Evolutionary conservation across 1,140 invertebrate genomes (phyloP).

Genomic region (Orussus abietinus): DNA sequence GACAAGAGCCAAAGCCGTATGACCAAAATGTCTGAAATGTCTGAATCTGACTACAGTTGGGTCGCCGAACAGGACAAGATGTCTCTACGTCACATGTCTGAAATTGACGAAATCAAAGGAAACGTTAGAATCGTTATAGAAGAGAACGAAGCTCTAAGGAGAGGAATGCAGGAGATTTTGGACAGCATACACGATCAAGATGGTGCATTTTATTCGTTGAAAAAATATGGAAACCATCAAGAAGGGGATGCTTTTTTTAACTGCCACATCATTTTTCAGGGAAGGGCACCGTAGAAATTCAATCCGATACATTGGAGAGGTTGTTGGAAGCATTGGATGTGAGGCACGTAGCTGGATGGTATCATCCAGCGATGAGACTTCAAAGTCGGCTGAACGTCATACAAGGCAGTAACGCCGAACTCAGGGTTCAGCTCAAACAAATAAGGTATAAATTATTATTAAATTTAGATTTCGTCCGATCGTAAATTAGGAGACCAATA

Average conservation of each 20-base stretch:
- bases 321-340: constrained; percentile 64
- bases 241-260: too few species aligned
- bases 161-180: constrained; percentile 66
- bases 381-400: constrained; percentile 63
- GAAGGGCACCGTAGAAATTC: constrained; percentile 50
- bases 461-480: too few species aligned
- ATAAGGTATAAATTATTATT: constrained; percentile 37
- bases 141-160: constrained; percentile 69
- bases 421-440: constrained; percentile 54
- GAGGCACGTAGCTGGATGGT: constrained; percentile 69
- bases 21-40: constrained; percentile 16
- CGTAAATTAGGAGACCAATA: too few species aligned
- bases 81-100: constrained; percentile 17
- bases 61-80: constrained; percentile 15
- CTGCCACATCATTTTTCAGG: constrained; percentile 28
- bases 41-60: constrained; percentile 16
- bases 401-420: constrained; percentile 57
- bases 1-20: background rate
- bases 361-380: constrained; percentile 69
- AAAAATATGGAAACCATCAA: too few species aligned
- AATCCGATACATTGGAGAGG: constrained; percentile 58
- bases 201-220: constrained; percentile 51
- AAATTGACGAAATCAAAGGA: constrained; percentile 37
- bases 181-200: constrained; percentile 59
- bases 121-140: constrained; percentile 57